A percentile compares a stretch with the other conserved stretches of the same genome.
phyloP scores from a whole-genome alignment of 2,113 vertebrate species.

The Kryptolebias marmoratus region DNA sequence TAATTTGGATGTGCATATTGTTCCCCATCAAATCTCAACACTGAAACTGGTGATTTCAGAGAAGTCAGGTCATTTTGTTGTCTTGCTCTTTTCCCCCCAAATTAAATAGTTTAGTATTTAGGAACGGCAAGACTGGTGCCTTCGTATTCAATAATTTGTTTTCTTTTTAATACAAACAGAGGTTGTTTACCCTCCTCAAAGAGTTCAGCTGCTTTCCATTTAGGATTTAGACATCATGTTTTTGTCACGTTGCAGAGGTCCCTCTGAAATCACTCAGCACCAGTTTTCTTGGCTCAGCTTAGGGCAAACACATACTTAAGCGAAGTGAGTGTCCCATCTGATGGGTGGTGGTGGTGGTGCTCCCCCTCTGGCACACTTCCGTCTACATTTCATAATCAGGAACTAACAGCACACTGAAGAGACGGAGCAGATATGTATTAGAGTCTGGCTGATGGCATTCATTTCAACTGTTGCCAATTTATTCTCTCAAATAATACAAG shows the following conservation, averaged over 20 bases:
- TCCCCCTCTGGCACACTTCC: background rate
- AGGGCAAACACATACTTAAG: constrained; percentile 12
- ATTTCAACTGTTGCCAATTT: constrained; percentile 71
- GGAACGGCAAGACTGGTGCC: background rate
- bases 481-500: constrained; percentile 73
- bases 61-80: constrained; percentile 19
- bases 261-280: background rate
- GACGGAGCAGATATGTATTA: constrained; percentile 52
- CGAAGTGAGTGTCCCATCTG: constrained; percentile 7
- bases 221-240: constrained; percentile 13
- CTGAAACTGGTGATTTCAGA: constrained; percentile 39
- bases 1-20: constrained; percentile 23
- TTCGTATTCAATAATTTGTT: constrained; percentile 18
- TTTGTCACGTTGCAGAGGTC: constrained; percentile 15
- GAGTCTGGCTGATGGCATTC: constrained; percentile 54
- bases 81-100: constrained; percentile 7
- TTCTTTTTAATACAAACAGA: constrained; percentile 11
- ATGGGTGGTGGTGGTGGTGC: background rate
- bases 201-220: constrained; percentile 1
- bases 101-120: constrained; percentile 24
- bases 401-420: constrained; percentile 21
- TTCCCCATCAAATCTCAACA: background rate
- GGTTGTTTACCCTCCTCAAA: background rate
- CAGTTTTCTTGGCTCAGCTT: constrained; percentile 21
- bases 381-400: constrained; percentile 44